Evolutionary conservation across 2,888 invertebrate genomes (phyloP), one percentile per base, ranked within the genome.

Genomic region (Leucoptera coffeella): DNA sequence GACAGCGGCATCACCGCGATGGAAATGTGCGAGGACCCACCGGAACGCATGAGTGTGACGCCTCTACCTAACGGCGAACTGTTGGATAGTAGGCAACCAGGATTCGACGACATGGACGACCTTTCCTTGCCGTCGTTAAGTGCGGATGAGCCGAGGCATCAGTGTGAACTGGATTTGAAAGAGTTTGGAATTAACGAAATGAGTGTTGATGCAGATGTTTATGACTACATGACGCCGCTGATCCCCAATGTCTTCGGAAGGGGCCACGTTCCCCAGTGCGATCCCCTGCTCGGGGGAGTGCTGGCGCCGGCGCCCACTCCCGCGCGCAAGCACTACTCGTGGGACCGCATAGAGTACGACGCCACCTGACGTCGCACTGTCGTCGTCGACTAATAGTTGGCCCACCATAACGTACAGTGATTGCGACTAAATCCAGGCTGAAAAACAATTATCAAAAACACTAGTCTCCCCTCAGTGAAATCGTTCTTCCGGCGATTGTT

Each of bases 331-430:
- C 77, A 77, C 38, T 73, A 81, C 41, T 77, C 80, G 10, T 88
- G 87, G 87, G 86, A 86, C 50, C 80, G 78, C 47, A 75, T 82
- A 38, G 85, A 85, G 57, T 84, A 76, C 53, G 81, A 82, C 47
- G 78, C 82, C 54, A 69, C 71, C 41, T 71, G 71, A 71, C 71
- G 46, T 45, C 35, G 39, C 27, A 35, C 17, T 9, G 2, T 23
- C 28, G 23, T 17, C 13, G 22, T 13, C 50, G 50, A 47, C n/a
- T n/a, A n/a, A n/a, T n/a, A n/a, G n/a, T n/a, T 27, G 25, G 20
- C 21, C 12, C 15, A 20, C 17, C 10, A 15, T 9, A 14, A 23
- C 13, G 13, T 23, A 14, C 13, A 10, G 14, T 13, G 14, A 12
- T 5, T 14, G 23, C 23, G 10, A 23, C 4, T 7, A 23, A 23